phyloP scores from a whole-genome alignment of 2,797 vertebrate species.

The Champsocephalus gunnari region DNA sequence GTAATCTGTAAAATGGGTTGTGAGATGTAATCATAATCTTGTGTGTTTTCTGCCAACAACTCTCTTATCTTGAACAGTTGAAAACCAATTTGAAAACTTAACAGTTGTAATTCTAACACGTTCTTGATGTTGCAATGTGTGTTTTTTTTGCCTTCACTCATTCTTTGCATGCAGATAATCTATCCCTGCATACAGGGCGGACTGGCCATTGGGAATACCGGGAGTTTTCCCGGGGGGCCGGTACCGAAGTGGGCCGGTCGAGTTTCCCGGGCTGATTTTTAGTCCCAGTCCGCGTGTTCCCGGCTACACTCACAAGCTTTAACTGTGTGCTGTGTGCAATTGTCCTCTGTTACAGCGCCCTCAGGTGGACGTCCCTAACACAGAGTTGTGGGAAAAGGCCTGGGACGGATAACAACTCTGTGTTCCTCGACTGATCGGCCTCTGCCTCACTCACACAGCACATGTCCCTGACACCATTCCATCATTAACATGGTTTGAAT shows the following conservation, averaged over 20 bases:
- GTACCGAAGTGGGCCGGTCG: too few relatives aligned
- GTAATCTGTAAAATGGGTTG: not conserved
- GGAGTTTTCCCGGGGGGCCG: too few relatives aligned
- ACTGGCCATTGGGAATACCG: too few relatives aligned
- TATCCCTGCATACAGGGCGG: not conserved
- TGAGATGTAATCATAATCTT: too few relatives aligned
- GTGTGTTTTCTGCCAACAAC: constrained; percentile 10
- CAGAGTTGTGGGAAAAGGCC: constrained; percentile 51
- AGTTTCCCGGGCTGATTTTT: too few relatives aligned
- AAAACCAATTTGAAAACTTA: too few relatives aligned
- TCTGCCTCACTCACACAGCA: constrained; percentile 36
- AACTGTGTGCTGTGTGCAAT: constrained; percentile 13
- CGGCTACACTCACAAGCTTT: constrained; percentile 9
- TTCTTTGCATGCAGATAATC: not conserved
- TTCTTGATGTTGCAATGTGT: not conserved
- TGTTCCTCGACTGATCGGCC: constrained; percentile 41
- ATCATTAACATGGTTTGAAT: constrained; percentile 62
- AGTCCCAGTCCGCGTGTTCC: not conserved
- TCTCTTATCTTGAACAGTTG: not conserved
- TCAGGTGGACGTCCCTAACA: constrained; percentile 60
- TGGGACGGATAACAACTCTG: constrained; percentile 35
- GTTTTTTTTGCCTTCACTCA: not conserved
- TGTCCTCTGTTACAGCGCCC: constrained; percentile 72
- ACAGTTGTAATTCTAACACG: not conserved
- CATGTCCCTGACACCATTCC: constrained; percentile 59